phyloP scores from a whole-genome alignment of 2,888 invertebrate species.

The Brachypalpus laphriformis region DNA sequence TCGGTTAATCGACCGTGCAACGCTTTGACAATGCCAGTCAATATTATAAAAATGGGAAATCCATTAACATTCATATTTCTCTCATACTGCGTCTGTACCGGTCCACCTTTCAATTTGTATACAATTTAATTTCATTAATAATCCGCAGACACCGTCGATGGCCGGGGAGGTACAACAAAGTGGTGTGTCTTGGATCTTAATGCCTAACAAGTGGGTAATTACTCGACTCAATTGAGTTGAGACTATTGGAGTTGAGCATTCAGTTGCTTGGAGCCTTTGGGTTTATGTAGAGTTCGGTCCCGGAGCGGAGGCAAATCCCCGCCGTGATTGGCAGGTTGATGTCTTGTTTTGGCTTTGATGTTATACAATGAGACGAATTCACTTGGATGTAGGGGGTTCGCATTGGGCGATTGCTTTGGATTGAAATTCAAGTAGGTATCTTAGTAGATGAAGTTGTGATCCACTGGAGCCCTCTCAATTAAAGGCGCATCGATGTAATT shows the following conservation, averaged over 20 bases:
- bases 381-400: constrained; percentile 10
- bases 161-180: constrained; percentile 48
- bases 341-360: constrained; percentile 61
- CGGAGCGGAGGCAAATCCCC: constrained; percentile 71
- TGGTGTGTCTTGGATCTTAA: constrained; percentile 27
- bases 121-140: constrained; percentile 74
- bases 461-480: constrained; percentile 26
- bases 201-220: constrained; percentile 64
- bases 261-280: constrained; percentile 10
- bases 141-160: constrained; percentile 52
- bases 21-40: constrained; percentile 67
- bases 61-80: constrained; percentile 60
- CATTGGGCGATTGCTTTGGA: constrained; percentile 34
- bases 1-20: constrained; percentile 68
- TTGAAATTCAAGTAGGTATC: background rate
- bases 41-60: constrained; percentile 52
- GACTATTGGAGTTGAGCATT: background rate
- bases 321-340: constrained; percentile 79
- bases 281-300: constrained; percentile 7
- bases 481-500: constrained; percentile 46
- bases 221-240: constrained; percentile 59
- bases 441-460: background rate
- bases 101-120: constrained; percentile 27
- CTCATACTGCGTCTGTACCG: background rate
- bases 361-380: constrained; percentile 49